Base-by-base conservation (phyloP, 64 coral and sea anemone species). In the Acropora tenuis region DNA sequence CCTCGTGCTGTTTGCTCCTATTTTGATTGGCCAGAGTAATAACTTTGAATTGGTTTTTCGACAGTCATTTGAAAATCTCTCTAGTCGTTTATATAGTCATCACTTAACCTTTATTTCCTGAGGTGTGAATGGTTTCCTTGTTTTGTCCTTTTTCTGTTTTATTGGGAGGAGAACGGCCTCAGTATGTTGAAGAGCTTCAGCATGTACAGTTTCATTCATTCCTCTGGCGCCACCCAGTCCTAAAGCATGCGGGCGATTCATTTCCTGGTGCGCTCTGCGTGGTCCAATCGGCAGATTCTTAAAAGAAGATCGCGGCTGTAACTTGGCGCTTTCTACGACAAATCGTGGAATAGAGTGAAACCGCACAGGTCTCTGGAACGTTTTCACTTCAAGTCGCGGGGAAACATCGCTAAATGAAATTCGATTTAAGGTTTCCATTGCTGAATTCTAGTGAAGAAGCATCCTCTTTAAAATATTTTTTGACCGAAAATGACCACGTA, bases 291-390 rank as follows among this genome's bases (percentile, higher is more conserved):
- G 43, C 16, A 84, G 61, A 17, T 84, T 84, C 8, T 48, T 10
- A 48, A 63, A 63, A 69, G 48, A 69, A 5, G 63, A 84, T 69
- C 81, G 43, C 1, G 60, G 81, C 6, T 67, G 40, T 17, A 84
- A 43, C 43, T 69, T 84, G n/a, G 44, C 10, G 45, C 63, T 69
- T 61, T 84, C 12, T 17, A 69, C 16, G 0, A 69, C 81, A 17
- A 84, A 69, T 18, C 81, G 42, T 18, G 81, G 81, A 49, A 84
- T 84, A 8, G 81, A 15, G 9, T 84, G 81, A 69, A 69, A 69
- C 12, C 81, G 65, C 15, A 69, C 16, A 13, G 60, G 81, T 42
- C 8, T n/a, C 81, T 84, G 60, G 10, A 61, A 6, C 18, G 43
- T 40, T 16, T 41, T 59, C 4, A 42, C 69, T 61, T 48, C 63